Base-by-base conservation (phyloP, 2,113 vertebrate species). In the Chaenogobius annularis region DNA sequence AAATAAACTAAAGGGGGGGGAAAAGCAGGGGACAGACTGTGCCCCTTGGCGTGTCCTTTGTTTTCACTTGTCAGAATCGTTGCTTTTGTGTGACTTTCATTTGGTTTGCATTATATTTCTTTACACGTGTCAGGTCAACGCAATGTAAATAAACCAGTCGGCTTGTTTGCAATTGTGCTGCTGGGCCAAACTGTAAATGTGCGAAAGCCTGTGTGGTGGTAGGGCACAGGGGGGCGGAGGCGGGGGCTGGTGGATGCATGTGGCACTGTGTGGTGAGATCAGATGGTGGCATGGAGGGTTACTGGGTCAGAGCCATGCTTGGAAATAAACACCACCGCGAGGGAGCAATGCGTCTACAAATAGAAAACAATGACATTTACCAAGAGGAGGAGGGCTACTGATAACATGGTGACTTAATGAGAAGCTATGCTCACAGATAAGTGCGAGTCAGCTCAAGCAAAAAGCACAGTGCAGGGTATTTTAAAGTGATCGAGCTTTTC, bases 261-360 rank as follows among this genome's bases (percentile, higher is more conserved):
- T 66, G 23, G 68, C 48, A 55, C 52, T 58, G 43, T 72, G 71
- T 20, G 54, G 55, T 70, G 52, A 56, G 74, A 71, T 81, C 69
- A 72, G 79, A 77, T 70, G 80, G 78, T 72, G 56, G 43, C 2
- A 31, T 13, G n/a, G 31, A 81, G 71, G 73, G 81, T 83, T 77
- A 62, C 76, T 76, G 73, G 69, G 72, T 69, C 10, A 15, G 66
- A 73, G 54, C 78, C 67, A 72, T 2, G 35, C 66, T 68, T 26
- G 76, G 43, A 72, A 63, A 77, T 47, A 1, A 70, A 66, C 20
- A 46, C 7, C 43, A 59, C 26, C 40, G 10, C 1, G 12, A 58
- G 20, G 26, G 35, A 3, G 63, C 65, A 75, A 73, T 2, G n/a
- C 48, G 47, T 43, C 11, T 11, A 54, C 68, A 14, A 35, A 20